Conservation (phyloP, 2,113 vertebrate genomes). For the Xyliphius kryptos region DNA sequence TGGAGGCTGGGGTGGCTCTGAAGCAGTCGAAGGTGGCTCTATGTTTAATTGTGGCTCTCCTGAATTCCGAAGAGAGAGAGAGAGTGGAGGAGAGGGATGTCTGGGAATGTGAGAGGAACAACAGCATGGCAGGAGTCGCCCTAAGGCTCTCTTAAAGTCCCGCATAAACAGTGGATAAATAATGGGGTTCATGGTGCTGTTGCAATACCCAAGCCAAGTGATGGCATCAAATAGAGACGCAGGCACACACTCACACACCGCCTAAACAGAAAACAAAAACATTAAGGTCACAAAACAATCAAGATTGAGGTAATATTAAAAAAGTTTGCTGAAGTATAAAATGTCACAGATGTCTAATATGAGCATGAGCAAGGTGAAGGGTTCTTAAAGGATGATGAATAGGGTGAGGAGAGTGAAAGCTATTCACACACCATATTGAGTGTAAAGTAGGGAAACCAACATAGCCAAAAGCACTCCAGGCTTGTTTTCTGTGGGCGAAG, state of each 20-base stretch:
- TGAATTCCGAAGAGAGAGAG: slow-evolving; percentile 84
- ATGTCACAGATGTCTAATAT: slow-evolving; percentile 32
- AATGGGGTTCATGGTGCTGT: slow-evolving; percentile 98
- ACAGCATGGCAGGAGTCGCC: slow-evolving; percentile 78
- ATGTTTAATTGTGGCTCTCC: slow-evolving; percentile 70
- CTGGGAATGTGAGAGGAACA: slow-evolving; percentile 52
- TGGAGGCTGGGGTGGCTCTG: slow-evolving; percentile 53
- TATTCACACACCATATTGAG: slow-evolving; percentile 66
- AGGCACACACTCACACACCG: slow-evolving; percentile 80
- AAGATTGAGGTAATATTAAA: slow-evolving; percentile 10
- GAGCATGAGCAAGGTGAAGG: neutral
- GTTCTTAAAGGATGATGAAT: slow-evolving; percentile 8
- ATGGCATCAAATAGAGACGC: slow-evolving; percentile 79
- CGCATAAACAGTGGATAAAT: slow-evolving; percentile 96
- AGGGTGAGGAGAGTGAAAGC: slow-evolving; percentile 21
- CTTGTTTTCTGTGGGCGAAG: slow-evolving; percentile 50
- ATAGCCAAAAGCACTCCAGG: too few species aligned
- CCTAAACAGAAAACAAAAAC: slow-evolving; percentile 61
- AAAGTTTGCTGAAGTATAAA: slow-evolving; percentile 8
- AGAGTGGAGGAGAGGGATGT: slow-evolving; percentile 67
- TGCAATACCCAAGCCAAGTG: slow-evolving; percentile 96
- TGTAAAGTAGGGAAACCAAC: slow-evolving; percentile 49
- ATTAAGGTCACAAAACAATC: slow-evolving; percentile 14
- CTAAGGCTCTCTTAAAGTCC: slow-evolving; percentile 92
- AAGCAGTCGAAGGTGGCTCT: slow-evolving; percentile 58